Base-by-base conservation (phyloP, 2,888 invertebrate species). In the Rotaria socialis region DNA sequence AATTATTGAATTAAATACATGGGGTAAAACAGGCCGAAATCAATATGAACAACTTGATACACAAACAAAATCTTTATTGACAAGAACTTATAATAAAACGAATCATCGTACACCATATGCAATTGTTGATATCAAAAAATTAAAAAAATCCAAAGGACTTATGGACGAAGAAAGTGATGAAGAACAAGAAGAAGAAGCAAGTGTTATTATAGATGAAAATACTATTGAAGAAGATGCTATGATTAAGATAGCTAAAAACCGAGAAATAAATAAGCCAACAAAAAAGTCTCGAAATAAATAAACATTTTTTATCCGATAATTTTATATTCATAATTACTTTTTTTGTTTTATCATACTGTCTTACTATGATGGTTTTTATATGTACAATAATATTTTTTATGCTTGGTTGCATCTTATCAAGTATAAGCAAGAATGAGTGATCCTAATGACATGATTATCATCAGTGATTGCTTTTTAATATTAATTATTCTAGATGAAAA, bases 1-100 rank as follows among this genome's bases (percentile, higher is more conserved):
- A 19, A 92, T 99, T 50, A 92, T 94, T 16, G 98, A 99, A 90
- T 90, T 98, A 55, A 94, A 95, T 0, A 91, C 94, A 60, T 98
- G 97, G 96, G 4, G 14, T 0, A 84, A 84, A 84, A 56, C 84
- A 52, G 85, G 85, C 8, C 75, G 84, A 84, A 85, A 87, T 84
- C 67, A 41, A 27, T 85, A 84, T 75, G 58, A 74, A 27, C 43
- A 84, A 67, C 85, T 87, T 86, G 87, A 87, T 80, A 52, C 85
- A 43, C 60, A 87, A 84, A 84, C 67, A 16, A 87, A 87, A 58
- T 84, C 87, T 5, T 55, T 43, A 35, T 86, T 87, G 56, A 87
- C 87, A 16, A 84, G 87, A 19, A 47, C 35, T 19, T 87, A 85
- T 58, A 87, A 87, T 74, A 87, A 87, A 87, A 75, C 58, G 16